Conservation (phyloP, 2,113 vertebrate species). For the Cariama cristata region DNA sequence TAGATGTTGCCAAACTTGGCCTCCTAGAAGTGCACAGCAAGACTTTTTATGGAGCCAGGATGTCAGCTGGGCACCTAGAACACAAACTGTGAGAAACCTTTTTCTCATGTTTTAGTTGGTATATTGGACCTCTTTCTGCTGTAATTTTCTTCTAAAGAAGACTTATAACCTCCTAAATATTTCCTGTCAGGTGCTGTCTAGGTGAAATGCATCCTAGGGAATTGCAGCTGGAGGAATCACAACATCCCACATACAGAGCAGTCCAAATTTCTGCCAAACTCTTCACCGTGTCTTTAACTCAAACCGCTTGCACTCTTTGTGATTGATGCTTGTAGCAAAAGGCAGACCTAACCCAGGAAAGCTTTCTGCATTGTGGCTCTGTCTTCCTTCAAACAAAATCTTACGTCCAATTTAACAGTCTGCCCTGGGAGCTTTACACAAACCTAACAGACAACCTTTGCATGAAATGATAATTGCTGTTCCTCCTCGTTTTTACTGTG, state of each 20-base stretch:
- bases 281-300: slow-evolving; percentile 44
- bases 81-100: slow-evolving; percentile 2
- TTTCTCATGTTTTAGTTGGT: slow-evolving; percentile 13
- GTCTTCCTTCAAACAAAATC: slow-evolving; percentile 13
- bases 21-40: not conserved
- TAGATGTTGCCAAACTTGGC: not conserved
- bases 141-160: slow-evolving; percentile 54
- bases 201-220: slow-evolving; percentile 14
- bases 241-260: not conserved
- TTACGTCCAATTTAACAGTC: not conserved
- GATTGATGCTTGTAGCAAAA: slow-evolving; percentile 5
- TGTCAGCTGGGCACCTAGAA: not conserved
- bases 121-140: not conserved
- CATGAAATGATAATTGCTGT: not conserved
- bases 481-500: not conserved
- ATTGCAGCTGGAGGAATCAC: slow-evolving; percentile 26
- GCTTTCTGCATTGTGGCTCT: not conserved
- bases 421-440: not conserved
- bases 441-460: not conserved
- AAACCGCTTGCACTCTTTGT: slow-evolving; percentile 29
- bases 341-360: not conserved
- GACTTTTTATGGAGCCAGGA: not conserved
- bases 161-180: slow-evolving; percentile 49
- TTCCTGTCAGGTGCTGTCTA: slow-evolving; percentile 22
- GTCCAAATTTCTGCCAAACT: slow-evolving; percentile 47